Evolutionary conservation across 1,140 invertebrate species (phyloP), one percentile per base, ranked within the genome.

Genomic region (Parasteatoda tepidariorum): DNA sequence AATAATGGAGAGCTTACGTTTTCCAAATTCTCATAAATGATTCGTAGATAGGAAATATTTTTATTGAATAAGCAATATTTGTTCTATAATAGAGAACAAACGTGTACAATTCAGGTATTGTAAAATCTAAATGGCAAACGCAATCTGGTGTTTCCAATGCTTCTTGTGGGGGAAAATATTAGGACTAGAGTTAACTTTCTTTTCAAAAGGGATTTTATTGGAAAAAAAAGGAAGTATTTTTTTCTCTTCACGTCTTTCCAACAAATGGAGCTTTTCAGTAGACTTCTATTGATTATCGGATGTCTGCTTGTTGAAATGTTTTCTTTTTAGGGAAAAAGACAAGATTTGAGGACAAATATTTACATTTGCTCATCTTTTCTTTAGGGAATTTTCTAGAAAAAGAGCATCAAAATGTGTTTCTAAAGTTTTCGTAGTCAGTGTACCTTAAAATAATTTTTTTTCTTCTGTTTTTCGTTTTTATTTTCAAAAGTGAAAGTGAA

Each of bases 321-420:
- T 67, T 38, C 34, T 67, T 59, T 59, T 59, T 59, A 24, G 22
- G 26, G 15, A 38, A 41, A 64, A 24, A 67, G 34, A 24, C 34
- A 67, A 67, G 64, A n/a, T 67, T 41, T n/a, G 22, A 38, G 64
- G 41, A 48, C 33, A 67, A 67, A 67, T 67, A 67, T 67, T 67
- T 67, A 67, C 34, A 38, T 24, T 67, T 31, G 34, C 26, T 67
- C 33, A 1, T 67, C 9, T 38, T 38, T 67, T 67, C 38, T 41
- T 67, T 67, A 6, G 18, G 7, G 2, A 24, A 11, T 48, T 59
- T 24, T 22, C 2, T 22, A 67, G 34, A 41, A 48, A 3, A 0
- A 38, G 26, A 38, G n/a, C 64, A 34, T 28, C 18, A 31, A 38
- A 67, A 67, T 24, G 34, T 38, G 41, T 67, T 41, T 67, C 38